These are phyloP conservation scores for Umimayanthus kanabou DNA, from an alignment of 92 coral and sea anemone genomes.

Conservation along the genomic window DNA sequence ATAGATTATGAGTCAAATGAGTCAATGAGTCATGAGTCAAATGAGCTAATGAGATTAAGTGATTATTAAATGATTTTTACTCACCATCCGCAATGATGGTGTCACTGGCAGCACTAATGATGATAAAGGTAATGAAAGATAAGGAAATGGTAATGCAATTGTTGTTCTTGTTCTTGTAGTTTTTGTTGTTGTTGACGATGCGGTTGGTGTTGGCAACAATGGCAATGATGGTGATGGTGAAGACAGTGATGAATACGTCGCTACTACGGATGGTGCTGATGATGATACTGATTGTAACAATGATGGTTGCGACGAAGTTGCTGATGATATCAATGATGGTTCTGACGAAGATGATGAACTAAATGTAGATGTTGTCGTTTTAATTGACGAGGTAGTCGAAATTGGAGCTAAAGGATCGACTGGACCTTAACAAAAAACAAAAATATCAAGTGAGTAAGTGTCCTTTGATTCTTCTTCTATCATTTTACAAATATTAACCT, in stretches of 20 bases:
- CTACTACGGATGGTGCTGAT: not conserved
- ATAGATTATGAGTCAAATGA: no score
- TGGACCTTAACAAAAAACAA: constrained; percentile 13
- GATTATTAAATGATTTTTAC: no score
- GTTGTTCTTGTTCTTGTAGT: not conserved
- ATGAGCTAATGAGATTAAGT: no score
- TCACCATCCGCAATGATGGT: not conserved
- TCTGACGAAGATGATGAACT: no score
- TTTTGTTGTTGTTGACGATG: not conserved
- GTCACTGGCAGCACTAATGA: not conserved
- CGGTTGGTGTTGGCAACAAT: not conserved
- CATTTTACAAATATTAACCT: no score
- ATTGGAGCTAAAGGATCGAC: not conserved
- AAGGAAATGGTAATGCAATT: not conserved
- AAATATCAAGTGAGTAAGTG: not conserved
- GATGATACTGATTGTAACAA: not conserved
- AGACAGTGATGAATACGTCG: not conserved
- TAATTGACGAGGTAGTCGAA: not conserved
- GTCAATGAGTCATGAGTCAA: no score
- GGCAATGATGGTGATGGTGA: not conserved
- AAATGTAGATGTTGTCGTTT: not conserved
- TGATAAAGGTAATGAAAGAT: not conserved
- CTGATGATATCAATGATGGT: not conserved
- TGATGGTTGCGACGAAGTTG: not conserved
- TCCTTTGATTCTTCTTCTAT: no score